Percentiles rank a stretch among this genome's conserved stretches.
phyloP scores from a whole-genome alignment of 2,888 invertebrate genomes.

The Acleris laterana region DNA sequence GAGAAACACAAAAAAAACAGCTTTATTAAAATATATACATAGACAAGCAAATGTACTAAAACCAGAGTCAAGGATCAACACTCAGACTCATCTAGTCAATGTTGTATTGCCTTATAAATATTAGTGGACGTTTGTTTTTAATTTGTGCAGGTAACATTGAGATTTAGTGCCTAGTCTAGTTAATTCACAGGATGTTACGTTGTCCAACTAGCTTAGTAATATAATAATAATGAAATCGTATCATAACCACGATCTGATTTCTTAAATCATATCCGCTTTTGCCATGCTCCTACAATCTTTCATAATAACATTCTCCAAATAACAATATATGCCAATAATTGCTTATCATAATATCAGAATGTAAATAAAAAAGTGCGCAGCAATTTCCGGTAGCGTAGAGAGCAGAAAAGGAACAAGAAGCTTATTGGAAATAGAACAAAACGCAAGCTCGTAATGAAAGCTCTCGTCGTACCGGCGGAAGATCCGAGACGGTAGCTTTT shows the following conservation, averaged over 20 bases:
- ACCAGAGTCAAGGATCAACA: too few relatives aligned
- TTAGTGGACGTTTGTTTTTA: too few relatives aligned
- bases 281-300: slow-evolving; percentile 13
- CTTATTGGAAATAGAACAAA: slow-evolving; percentile 33
- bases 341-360: slow-evolving; percentile 27
- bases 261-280: slow-evolving; percentile 26
- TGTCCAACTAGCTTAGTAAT: too few relatives aligned
- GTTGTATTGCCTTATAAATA: too few relatives aligned
- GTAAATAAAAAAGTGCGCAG: slow-evolving; percentile 42
- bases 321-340: slow-evolving; percentile 37
- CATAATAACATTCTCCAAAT: slow-evolving; percentile 32
- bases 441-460: slow-evolving; percentile 27
- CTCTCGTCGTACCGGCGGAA: slow-evolving; percentile 6
- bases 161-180: not conserved
- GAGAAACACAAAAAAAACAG: too few relatives aligned
- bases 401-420: slow-evolving; percentile 36
- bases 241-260: slow-evolving; percentile 12
- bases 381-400: slow-evolving; percentile 50
- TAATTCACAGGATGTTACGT: not conserved
- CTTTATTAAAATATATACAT: too few relatives aligned
- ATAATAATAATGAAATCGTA: not conserved
- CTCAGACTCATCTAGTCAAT: too few relatives aligned
- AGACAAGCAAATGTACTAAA: too few relatives aligned
- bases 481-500: too few relatives aligned
- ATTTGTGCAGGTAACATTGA: too few relatives aligned